Evolutionary conservation across 2,113 vertebrate genomes (phyloP), one percentile per base, ranked within the genome.

Genomic region (Leiothrix lutea): DNA sequence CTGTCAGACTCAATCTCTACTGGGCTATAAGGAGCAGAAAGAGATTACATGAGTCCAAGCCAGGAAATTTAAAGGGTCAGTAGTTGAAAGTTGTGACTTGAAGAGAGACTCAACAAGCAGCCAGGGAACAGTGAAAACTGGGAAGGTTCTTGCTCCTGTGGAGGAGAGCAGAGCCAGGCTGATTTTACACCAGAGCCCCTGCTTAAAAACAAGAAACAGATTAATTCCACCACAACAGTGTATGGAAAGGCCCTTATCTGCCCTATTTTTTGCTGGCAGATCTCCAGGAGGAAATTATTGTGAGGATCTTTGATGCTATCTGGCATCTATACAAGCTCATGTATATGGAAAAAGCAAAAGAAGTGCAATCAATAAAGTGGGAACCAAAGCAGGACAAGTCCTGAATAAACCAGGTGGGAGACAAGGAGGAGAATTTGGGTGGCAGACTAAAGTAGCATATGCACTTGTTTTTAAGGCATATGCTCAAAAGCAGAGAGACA

Each of bases 201-300:
- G 14, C 5, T 73, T 57, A 44, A 80, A 93, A 92, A 67, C 47
- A 87, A 90, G 64, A 47, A 86, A 54, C 47, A 88, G n/a, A 88
- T 86, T 86, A 66, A 80, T 88, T 92, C 60, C 65, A 65, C 40
- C 11, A 8, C 61, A 94, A 58, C 36, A 48, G 24, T 62, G 29
- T 47, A 71, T 0, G 47, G 58, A 57, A 75, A 72, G 85, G 67
- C 24, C 71, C 61, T 54, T 84, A 67, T 83, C 86, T 14, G 19
- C 38, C 21, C 42, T 83, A 23, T 61, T 88, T 74, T 85, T 85
- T 4, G 0, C 50, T 90, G 92, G 91, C 72, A 73, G 38, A 60
- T 80, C 53, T 96, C 86, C 86, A 94, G 91, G 35, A 94, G 61
- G 78, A 93, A 92, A 86, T 94, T 86, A 80, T 58, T 84, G 86